Conservation (phyloP, 2,113 vertebrate species). For the Hydrolagus affinis region DNA sequence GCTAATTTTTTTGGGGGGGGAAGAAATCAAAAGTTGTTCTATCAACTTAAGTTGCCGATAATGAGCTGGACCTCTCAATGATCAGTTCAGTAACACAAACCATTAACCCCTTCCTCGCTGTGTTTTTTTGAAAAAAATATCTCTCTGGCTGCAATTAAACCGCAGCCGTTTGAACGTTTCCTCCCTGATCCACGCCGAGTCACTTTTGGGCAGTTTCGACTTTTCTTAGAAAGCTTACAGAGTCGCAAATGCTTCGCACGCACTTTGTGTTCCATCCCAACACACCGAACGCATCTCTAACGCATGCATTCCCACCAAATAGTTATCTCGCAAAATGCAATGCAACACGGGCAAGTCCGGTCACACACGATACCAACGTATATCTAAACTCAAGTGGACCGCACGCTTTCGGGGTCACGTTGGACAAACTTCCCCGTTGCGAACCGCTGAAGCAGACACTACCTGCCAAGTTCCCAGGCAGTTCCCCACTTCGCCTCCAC, state of each 20-base stretch:
- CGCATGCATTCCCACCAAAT: not conserved
- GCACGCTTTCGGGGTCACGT: not conserved
- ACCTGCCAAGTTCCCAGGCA: not conserved
- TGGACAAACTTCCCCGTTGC: not conserved
- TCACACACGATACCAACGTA: no score
- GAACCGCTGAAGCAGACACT: not conserved
- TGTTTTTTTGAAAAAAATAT: no score
- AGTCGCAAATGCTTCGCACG: not conserved
- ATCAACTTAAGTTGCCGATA: not conserved
- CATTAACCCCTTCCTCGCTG: slow-evolving; percentile 1
- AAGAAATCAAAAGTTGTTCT: not conserved
- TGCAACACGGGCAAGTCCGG: not conserved
- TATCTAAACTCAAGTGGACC: not conserved
- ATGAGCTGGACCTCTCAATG: not conserved
- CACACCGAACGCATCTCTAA: not conserved
- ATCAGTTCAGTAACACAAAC: no score
- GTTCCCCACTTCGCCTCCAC: not conserved
- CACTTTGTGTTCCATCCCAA: not conserved
- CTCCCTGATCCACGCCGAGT: no score
- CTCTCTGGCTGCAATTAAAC: not conserved
- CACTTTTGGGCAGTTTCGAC: not conserved
- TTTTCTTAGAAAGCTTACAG: not conserved
- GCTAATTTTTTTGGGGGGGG: not conserved
- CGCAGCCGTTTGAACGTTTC: not conserved
- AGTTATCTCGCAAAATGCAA: no score